Evolutionary conservation across 2,113 vertebrate genomes (phyloP), one percentile per base, ranked within the genome.

Genomic region (Sitta europaea): DNA sequence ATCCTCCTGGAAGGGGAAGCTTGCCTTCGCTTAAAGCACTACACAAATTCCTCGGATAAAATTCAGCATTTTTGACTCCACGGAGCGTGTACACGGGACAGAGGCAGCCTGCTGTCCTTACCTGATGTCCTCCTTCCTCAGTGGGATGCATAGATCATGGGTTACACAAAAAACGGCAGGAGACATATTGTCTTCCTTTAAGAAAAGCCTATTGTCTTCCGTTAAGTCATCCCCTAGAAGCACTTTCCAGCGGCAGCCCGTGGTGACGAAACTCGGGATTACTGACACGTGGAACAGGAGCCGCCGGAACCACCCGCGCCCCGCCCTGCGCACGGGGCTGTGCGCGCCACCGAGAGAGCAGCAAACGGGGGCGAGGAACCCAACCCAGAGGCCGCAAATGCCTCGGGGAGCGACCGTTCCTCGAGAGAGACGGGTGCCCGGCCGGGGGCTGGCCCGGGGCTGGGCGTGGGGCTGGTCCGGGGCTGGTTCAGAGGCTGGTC

Each of bases 31-130:
- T 36, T 35, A 79, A 38, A 83, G 19, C n/a, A n/a, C 14, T 23
- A 20, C 0, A 3, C 23, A 54, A 63, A 85, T 10, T 13, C 62
- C 15, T 27, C 7, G 65, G 10, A 21, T 38, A 73, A 66, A 74
- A 84, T 10, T 48, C 65, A 40, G 15, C 38, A 21, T 1, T 48
- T 24, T 42, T 15, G 54, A 57, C 23, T 57, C 25, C 63, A 66
- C 14, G 0, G 20, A 14, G 21, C 0, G 22, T 2, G 31, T 5
- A 10, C 2, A 5, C 1, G 8, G 15, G 68, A 51, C 17, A 42
- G 29, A 28, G 3, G 9, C 48, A 55, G 48, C 47, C 40, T 15
- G 16, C 9, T 24, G 22, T 21, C 14, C 48, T 31, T 3, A 16
- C 33, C 61, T 2, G 10, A 15, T 5, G 53, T 43, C 14, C 17